Base-by-base conservation (phyloP, 2,888 invertebrate genomes). In the Drosophila tripunctata region DNA sequence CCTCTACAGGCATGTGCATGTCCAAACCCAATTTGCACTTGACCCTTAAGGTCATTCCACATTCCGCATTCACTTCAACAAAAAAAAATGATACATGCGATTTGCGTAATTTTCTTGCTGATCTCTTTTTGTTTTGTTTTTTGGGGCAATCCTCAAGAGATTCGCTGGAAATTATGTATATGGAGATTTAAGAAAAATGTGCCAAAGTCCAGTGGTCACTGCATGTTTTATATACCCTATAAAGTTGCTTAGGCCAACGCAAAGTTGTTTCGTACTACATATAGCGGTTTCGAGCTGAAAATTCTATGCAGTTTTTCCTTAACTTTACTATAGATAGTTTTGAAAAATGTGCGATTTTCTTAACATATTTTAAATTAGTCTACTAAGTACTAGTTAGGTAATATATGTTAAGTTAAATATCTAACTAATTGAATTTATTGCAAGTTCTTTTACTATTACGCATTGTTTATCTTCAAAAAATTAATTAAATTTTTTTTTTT, bases 51-150 rank as follows among this genome's bases (percentile, higher is more conserved):
- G 74, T 69, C 60, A 72, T 47, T 15, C 40, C 66, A 38, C 57
- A 73, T 68, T 73, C 74, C 74, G 24, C 73, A 65, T 45, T 71
- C 43, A 45, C 55, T 50, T 31, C 38, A 35, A 55, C 45, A 38
- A 41, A 10, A 10, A 1, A n/a, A 27, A 27, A 2, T n/a, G n/a
- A n/a, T n/a, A 14, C 30, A 33, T 8, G 8, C 19, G 24, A n/a
- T 48, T 71, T 71, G 56, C 75, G 45, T 48, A 75, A 44, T 40
- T 19, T 15, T 38, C 27, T 31, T 35, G 4, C 19, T 41, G 41
- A 58, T 35, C 38, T 51, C 24, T 30, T 51, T 43, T 17, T 22
- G 24, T 8, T 24, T 22, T 50, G 15, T 36, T 48, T 27, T 17
- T 24, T 24, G 12, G 6, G 30, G 12, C 17, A 38, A 55, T 62